Evolutionary conservation across 2,888 invertebrate species (phyloP), one percentile per base, ranked within the genome.

Genomic region (Sabatieria punctata): DNA sequence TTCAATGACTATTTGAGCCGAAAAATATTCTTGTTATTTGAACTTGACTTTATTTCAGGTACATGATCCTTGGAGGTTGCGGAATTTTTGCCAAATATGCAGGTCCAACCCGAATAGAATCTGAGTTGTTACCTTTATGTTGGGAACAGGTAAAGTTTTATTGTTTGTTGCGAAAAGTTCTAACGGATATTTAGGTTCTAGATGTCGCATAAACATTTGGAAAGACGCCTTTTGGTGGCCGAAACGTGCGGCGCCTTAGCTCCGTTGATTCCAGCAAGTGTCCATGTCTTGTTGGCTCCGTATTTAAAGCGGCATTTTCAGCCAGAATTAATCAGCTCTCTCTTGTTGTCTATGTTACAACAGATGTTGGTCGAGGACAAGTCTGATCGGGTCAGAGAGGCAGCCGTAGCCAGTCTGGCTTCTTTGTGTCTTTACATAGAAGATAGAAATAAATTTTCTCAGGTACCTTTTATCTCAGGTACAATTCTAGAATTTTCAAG

Each of bases 321-420:
- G 69, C 71, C 71, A 57, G 72, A 74, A 36, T 74, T 78, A 36
- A 68, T 78, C 33, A 77, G 77, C 57, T 80, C 79, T 0, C 65
- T 79, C 27, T 73, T 79, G 61, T 66, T 79, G 40, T 78, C 79
- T 13, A 79, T 80, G 75, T 65, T 80, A 33, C 77, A 78, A 57
- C 79, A 80, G 68, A 75, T 80, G 75, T 62, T 78, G 46, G 63
- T 70, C 26, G 78, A 79, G 54, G 80, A 80, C 57, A 74, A 74
- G 53, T 76, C 77, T 53, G 73, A 76, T 23, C 59, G 65, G 41
- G 78, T 79, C 2, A 65, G 78, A 51, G 73, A 72, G 50, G 73
- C 74, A n/a, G 75, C 75, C 6, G 71, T 78, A 3, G 70, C 71
- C 54, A 77, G 77, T 58, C 66, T 79, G 25, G 73, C 77, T 1